A percentile compares a stretch with the other conserved stretches of the same genome.
Evolutionary conservation across 2,113 vertebrate genomes (phyloP).

Genomic region (Daboia siamensis): DNA sequence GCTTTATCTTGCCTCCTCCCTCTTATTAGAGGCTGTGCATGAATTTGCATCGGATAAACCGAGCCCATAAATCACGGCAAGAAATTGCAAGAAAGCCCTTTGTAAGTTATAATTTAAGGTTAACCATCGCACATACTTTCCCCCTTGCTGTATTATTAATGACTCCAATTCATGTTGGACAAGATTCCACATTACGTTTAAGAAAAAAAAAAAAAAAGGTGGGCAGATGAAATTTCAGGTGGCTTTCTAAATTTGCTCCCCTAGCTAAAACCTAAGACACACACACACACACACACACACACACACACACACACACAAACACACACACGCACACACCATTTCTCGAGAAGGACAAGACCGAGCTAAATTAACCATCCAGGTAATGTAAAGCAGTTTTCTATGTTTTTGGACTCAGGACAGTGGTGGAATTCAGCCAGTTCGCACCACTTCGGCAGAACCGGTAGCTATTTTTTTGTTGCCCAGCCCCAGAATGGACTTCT

Average conservation of each 20-base stretch:
- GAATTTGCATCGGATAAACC: slow-evolving; percentile 87
- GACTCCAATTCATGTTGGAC: slow-evolving; percentile 77
- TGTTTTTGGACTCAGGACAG: background rate
- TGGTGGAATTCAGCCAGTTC: no score
- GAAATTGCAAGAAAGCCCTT: slow-evolving; percentile 78
- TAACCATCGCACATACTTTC: slow-evolving; percentile 77
- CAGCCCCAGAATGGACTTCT: no score
- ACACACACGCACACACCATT: background rate
- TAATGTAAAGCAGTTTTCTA: background rate
- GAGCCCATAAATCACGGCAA: slow-evolving; percentile 79
- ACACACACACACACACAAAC: no score
- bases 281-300: no score
- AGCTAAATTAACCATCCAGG: background rate
- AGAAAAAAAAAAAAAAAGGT: slow-evolving; percentile 66
- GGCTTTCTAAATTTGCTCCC: slow-evolving; percentile 73
- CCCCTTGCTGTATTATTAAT: slow-evolving; percentile 82
- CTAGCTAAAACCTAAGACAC: slow-evolving; percentile 40
- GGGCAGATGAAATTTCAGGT: slow-evolving; percentile 75
- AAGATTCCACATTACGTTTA: slow-evolving; percentile 75
- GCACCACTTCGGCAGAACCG: no score
- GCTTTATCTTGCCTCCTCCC: slow-evolving; percentile 83
- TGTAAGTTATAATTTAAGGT: slow-evolving; percentile 86
- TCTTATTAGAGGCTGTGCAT: slow-evolving; percentile 82
- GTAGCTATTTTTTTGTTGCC: no score
- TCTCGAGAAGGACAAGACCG: background rate